These are phyloP conservation scores for Ptyas mucosa DNA, from an alignment of 2,113 vertebrate species.

Conservation along the genomic window DNA sequence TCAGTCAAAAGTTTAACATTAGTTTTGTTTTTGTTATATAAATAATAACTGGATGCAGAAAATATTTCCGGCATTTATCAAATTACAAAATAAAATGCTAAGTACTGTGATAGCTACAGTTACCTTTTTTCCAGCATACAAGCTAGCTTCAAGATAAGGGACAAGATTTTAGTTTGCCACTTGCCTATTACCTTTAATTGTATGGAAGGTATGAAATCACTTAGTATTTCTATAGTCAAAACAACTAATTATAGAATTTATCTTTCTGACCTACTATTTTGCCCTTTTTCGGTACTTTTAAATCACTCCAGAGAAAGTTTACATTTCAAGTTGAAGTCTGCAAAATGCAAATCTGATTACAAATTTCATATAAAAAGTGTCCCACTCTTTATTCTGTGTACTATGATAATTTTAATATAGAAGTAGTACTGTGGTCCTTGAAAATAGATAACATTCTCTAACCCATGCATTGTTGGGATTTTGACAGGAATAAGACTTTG, in stretches of 20 bases:
- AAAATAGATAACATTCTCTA: neutral
- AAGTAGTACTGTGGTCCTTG: neutral
- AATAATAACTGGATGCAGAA: neutral
- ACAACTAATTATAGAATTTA: neutral
- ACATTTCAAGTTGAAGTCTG: neutral
- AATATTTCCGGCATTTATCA: neutral
- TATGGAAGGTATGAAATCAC: neutral
- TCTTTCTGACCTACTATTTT: neutral
- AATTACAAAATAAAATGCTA: neutral
- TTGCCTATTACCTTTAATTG: neutral
- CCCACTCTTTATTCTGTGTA: neutral
- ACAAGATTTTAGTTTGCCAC: neutral
- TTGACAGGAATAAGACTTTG: neutral
- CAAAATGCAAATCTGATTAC: neutral
- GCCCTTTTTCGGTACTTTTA: neutral
- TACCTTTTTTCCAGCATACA: neutral
- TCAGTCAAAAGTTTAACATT: neutral
- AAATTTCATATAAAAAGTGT: neutral
- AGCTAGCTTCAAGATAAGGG: neutral
- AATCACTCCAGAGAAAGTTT: neutral
- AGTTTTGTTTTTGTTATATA: neutral
- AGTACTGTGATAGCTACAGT: neutral
- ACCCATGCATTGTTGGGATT: neutral
- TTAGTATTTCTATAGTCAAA: neutral
- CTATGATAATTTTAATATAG: neutral